A percentile compares a stretch with the other conserved stretches of the same genome.
Evolutionary conservation across 2,888 invertebrate genomes (phyloP).

Genomic region (Luperina testacea): DNA sequence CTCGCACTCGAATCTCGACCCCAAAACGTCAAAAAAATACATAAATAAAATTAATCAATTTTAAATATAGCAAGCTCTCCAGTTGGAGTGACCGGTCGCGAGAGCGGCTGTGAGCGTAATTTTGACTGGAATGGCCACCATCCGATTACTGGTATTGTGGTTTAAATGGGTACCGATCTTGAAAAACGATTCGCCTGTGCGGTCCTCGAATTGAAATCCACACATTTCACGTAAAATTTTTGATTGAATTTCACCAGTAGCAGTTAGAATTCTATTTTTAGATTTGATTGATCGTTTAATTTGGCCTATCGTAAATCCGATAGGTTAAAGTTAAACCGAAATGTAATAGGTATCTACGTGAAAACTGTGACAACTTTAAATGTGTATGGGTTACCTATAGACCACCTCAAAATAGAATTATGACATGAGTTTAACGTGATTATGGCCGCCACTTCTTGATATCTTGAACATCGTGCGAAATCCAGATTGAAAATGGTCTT

Average conservation of each 20-base stretch:
- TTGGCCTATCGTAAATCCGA: constrained; percentile 24
- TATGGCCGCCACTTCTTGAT: neutral
- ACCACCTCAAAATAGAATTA: constrained; percentile 8
- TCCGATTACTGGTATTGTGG: constrained; percentile 81
- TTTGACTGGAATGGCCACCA: constrained; percentile 72
- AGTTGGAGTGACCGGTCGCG: constrained; percentile 60
- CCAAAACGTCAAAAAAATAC: constrained; percentile 28
- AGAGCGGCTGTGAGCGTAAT: constrained; percentile 72
- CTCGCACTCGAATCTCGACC: constrained; percentile 24
- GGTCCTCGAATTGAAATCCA: constrained; percentile 69
- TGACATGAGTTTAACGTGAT: neutral
- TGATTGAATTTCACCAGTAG: constrained; percentile 68
- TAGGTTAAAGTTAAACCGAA: constrained; percentile 6
- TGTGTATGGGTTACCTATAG: neutral
- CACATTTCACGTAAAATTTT: constrained; percentile 65
- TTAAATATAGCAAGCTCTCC: constrained; percentile 58
- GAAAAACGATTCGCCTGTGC: constrained; percentile 79
- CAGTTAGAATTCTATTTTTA: constrained; percentile 58
- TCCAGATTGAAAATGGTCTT: constrained; percentile 32
- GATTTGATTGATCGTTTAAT: constrained; percentile 39
- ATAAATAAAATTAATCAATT: constrained; percentile 60
- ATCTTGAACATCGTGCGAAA: constrained; percentile 16
- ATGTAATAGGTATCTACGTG: neutral
- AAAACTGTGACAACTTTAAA: constrained; percentile 6
- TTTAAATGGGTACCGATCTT: constrained; percentile 79